Evolutionary conservation across 2,888 invertebrate genomes (phyloP).

Genomic region (Seladonia tumulorum): DNA sequence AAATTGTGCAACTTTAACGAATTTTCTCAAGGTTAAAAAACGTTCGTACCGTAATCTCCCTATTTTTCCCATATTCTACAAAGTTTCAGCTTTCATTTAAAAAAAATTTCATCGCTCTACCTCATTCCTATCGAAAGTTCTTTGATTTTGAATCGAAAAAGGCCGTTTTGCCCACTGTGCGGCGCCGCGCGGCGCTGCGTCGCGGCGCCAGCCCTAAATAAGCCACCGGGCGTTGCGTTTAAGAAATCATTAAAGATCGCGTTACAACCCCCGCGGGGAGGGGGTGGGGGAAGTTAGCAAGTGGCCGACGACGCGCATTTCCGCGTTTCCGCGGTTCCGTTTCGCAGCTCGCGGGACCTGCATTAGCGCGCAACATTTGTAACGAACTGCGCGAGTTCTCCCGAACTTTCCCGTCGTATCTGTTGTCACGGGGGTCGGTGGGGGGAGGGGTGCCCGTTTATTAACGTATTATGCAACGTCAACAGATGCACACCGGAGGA

Average conservation of each 20-base stretch:
- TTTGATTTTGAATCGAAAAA: too few relatives aligned
- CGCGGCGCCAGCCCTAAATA: background rate
- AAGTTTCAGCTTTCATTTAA: too few relatives aligned
- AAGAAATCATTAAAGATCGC: slow-evolving; percentile 49
- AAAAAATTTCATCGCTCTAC: too few relatives aligned
- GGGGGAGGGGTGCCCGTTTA: slow-evolving; percentile 27
- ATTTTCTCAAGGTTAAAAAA: too few relatives aligned
- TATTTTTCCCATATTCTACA: too few relatives aligned
- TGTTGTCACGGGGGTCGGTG: slow-evolving; percentile 21
- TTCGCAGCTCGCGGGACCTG: slow-evolving; percentile 39
- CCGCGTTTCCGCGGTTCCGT: slow-evolving; percentile 38
- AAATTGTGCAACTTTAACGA: too few relatives aligned
- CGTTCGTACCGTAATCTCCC: too few relatives aligned
- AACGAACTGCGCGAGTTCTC: slow-evolving; percentile 55
- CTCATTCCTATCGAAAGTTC: too few relatives aligned
- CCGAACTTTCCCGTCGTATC: slow-evolving; percentile 39
- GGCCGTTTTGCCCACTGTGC: too few relatives aligned
- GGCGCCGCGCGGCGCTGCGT: background rate
- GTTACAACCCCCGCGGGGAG: slow-evolving; percentile 20
- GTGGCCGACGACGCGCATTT: slow-evolving; percentile 24
- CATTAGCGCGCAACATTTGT: slow-evolving; percentile 56
- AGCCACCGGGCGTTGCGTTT: slow-evolving; percentile 8
- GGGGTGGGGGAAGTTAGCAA: slow-evolving; percentile 32
- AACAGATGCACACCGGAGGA: slow-evolving; percentile 45
- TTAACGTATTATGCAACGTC: slow-evolving; percentile 60